Percentiles rank a stretch among this genome's conserved stretches.
Conservation (phyloP, 1,140 invertebrate genomes). For the Solenopsis fugax region DNA sequence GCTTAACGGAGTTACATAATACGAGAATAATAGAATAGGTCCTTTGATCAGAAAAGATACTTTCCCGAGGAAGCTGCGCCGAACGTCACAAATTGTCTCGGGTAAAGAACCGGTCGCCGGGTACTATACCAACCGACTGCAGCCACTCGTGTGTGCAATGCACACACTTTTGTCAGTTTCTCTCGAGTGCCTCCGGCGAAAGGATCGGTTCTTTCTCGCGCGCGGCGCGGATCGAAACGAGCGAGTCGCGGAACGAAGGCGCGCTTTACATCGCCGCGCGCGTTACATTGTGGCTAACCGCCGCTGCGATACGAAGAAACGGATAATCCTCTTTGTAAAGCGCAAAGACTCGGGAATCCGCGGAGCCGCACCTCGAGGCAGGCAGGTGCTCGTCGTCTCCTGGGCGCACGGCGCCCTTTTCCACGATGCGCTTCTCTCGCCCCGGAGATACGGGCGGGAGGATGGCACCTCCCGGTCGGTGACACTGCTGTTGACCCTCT, state of each 20-base stretch:
- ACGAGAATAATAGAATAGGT: constrained; percentile 17
- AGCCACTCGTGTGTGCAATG: constrained; percentile 21
- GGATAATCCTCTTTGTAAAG: constrained; percentile 67
- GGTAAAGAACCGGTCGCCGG: neutral
- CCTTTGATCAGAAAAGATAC: constrained; percentile 36
- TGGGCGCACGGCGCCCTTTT: constrained; percentile 20
- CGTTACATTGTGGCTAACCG: constrained; percentile 70
- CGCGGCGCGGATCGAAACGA: constrained; percentile 18
- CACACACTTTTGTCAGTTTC: constrained; percentile 51
- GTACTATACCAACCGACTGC: neutral
- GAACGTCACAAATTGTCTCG: constrained; percentile 26
- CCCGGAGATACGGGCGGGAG: constrained; percentile 28
- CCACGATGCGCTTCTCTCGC: constrained; percentile 24
- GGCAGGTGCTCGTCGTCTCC: constrained; percentile 69
- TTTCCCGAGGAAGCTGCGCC: constrained; percentile 11
- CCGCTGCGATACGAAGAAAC: constrained; percentile 54
- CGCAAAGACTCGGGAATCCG: constrained; percentile 11
- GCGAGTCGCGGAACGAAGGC: constrained; percentile 13
- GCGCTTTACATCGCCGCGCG: constrained; percentile 58
- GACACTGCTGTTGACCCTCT: constrained; percentile 74
- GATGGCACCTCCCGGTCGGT: constrained; percentile 55
- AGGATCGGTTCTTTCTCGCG: constrained; percentile 54
- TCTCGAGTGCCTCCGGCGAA: constrained; percentile 26
- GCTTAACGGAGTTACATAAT: neutral
- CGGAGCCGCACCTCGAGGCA: constrained; percentile 71